Conservation (phyloP, 2,113 vertebrate species). For the Nicator chloris region DNA sequence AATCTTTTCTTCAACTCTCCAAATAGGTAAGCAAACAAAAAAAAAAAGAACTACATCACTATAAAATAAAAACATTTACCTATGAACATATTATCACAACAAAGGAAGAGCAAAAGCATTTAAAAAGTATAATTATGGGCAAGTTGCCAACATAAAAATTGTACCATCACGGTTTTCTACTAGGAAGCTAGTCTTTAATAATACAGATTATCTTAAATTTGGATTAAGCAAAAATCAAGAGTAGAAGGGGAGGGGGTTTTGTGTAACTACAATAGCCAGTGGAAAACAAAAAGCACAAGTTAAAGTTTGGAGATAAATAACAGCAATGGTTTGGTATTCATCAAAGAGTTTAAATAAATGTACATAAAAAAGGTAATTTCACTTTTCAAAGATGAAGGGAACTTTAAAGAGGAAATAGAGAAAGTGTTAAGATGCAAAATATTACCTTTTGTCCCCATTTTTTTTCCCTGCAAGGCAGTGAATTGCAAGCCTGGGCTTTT, state of each 20-base stretch:
- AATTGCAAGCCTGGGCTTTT: not conserved
- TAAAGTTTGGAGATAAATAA: not conserved
- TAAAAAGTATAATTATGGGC: not conserved
- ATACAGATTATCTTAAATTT: not conserved
- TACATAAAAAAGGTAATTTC: not conserved
- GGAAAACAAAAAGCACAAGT: not conserved
- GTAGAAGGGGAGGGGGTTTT: too few species aligned
- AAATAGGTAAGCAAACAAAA: not conserved
- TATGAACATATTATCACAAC: not conserved
- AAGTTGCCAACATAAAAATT: not conserved
- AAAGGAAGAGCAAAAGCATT: not conserved
- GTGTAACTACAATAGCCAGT: not conserved
- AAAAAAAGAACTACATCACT: not conserved
- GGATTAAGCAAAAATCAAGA: not conserved
- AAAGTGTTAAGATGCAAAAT: not conserved
- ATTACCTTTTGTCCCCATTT: rapidly evolving
- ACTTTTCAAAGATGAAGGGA: not conserved
- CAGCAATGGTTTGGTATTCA: not conserved
- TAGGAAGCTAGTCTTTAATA: not conserved
- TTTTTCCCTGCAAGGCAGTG: not conserved
- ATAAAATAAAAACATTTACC: not conserved
- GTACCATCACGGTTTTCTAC: not conserved
- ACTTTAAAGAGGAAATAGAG: not conserved
- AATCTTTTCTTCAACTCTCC: not conserved
- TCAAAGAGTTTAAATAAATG: not conserved